Percentiles rank a stretch among this genome's conserved stretches.
Evolutionary conservation across 2,113 vertebrate genomes (phyloP).

Genomic region (Seriola aureovittata): DNA sequence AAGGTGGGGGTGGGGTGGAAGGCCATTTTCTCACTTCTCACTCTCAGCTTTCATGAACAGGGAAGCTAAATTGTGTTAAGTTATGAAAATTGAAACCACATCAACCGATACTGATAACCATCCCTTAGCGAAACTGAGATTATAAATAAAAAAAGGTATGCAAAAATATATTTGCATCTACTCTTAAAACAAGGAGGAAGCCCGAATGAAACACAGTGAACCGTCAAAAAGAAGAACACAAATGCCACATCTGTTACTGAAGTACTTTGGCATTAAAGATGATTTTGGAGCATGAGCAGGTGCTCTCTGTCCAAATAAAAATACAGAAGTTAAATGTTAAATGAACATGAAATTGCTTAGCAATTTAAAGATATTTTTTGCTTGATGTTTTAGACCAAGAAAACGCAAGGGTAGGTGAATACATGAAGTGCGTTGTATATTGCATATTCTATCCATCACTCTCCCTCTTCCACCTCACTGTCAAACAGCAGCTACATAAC

Average conservation of each 20-base stretch:
- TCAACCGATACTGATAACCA: not conserved
- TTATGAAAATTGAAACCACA: slow-evolving; percentile 13
- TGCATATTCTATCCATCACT: not conserved
- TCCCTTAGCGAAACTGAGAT: slow-evolving; percentile 5
- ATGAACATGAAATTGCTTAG: too few relatives aligned
- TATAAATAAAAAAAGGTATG: slow-evolving; percentile 1
- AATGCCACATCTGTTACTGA: not conserved
- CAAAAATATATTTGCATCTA: not conserved
- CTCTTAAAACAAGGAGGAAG: not conserved
- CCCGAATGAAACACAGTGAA: not conserved
- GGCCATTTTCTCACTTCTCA: slow-evolving; percentile 62
- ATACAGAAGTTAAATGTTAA: too few relatives aligned
- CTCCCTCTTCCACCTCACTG: not conserved
- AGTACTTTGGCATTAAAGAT: slow-evolving; percentile 3
- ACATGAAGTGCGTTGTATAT: not conserved
- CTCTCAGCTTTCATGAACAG: slow-evolving; percentile 31
- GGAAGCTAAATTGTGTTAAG: slow-evolving; percentile 1
- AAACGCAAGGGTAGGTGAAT: not conserved
- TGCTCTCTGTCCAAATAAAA: not conserved
- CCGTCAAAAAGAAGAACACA: not conserved
- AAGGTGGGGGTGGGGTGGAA: not conserved
- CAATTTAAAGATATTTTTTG: too few relatives aligned
- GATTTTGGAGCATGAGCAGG: not conserved
- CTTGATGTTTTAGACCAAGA: not conserved
- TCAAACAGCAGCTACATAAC: slow-evolving; percentile 5